These are phyloP conservation scores for Teleopsis dalmanni DNA, from an alignment of 1,140 invertebrate genomes.

Conservation along the genomic window DNA sequence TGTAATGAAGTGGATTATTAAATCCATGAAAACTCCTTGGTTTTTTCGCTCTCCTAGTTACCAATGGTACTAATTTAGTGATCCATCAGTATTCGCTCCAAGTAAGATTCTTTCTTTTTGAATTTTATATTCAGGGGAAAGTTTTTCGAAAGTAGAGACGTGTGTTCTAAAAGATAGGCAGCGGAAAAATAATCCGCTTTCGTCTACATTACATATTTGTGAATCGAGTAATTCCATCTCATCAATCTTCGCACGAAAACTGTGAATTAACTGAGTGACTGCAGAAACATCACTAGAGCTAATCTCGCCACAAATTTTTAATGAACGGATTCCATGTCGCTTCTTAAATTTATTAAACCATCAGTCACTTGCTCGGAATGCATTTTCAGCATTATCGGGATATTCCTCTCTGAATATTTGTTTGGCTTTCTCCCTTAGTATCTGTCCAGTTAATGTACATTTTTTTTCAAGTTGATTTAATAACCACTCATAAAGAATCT, in stretches of 20 bases:
- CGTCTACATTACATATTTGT: constrained; percentile 44
- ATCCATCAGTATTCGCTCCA: constrained; percentile 22
- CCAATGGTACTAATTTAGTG: constrained; percentile 24
- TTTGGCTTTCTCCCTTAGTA: too few relatives aligned
- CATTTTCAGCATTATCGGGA: constrained; percentile 1
- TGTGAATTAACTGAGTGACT: constrained; percentile 4
- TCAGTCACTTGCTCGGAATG: constrained; percentile 1
- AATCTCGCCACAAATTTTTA: constrained; percentile 34
- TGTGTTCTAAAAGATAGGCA: constrained; percentile 34
- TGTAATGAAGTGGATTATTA: constrained; percentile 27
- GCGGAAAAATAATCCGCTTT: constrained; percentile 37
- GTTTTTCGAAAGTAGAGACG: constrained; percentile 23
- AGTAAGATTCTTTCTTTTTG: constrained; percentile 22
- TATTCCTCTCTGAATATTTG: too few relatives aligned
- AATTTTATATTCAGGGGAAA: constrained; percentile 24
- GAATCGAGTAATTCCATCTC: constrained; percentile 19
- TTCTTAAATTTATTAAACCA: constrained; percentile 38
- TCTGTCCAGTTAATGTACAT: not conserved
- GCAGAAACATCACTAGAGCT: constrained; percentile 22
- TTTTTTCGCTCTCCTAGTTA: constrained; percentile 33
- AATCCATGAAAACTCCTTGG: constrained; percentile 25
- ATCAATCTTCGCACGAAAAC: constrained; percentile 14
- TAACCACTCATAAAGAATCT: constrained; percentile 1
- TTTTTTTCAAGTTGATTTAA: constrained; percentile 3
- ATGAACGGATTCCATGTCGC: constrained; percentile 31